phyloP scores from a whole-genome alignment of 2,113 vertebrate genomes.

The Fregata magnificens region DNA sequence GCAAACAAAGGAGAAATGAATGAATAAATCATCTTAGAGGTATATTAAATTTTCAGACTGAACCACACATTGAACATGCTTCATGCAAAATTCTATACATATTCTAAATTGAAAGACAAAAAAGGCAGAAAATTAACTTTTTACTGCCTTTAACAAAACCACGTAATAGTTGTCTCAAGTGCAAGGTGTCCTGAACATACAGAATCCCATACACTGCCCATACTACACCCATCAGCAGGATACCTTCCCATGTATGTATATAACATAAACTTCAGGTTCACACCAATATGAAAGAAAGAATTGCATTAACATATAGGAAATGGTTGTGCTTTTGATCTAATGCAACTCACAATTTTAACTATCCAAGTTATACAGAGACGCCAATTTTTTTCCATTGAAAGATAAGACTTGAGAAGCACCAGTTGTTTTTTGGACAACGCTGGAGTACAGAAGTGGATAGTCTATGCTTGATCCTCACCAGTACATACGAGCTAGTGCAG shows the following conservation, averaged over 20 bases:
- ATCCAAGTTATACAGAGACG: slow-evolving; percentile 59
- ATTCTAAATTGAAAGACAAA: background rate
- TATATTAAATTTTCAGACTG: background rate
- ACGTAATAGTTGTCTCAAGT: background rate
- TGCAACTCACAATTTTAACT: slow-evolving; percentile 60
- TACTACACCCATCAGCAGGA: background rate
- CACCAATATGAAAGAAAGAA: slow-evolving; percentile 30
- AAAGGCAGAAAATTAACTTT: background rate
- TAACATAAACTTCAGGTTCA: slow-evolving; percentile 5
- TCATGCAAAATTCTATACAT: slow-evolving; percentile 3
- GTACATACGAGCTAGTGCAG: slow-evolving; percentile 61
- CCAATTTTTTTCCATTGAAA: slow-evolving; percentile 57
- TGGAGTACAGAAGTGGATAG: slow-evolving; percentile 61
- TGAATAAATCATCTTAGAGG: background rate
- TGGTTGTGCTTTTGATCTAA: slow-evolving; percentile 57
- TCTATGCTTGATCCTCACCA: slow-evolving; percentile 58
- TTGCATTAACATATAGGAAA: slow-evolving; percentile 45
- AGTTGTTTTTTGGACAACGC: slow-evolving; percentile 52
- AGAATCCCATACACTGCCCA: background rate
- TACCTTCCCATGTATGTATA: background rate
- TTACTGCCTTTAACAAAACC: background rate
- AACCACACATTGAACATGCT: background rate
- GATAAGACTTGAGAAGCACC: slow-evolving; percentile 59
- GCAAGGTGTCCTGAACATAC: background rate
- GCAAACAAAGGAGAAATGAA: slow-evolving; percentile 45